Evolutionary conservation across 2,888 invertebrate genomes (phyloP), one percentile per base, ranked within the genome.

Genomic region (Drosophila fulvimacula): DNA sequence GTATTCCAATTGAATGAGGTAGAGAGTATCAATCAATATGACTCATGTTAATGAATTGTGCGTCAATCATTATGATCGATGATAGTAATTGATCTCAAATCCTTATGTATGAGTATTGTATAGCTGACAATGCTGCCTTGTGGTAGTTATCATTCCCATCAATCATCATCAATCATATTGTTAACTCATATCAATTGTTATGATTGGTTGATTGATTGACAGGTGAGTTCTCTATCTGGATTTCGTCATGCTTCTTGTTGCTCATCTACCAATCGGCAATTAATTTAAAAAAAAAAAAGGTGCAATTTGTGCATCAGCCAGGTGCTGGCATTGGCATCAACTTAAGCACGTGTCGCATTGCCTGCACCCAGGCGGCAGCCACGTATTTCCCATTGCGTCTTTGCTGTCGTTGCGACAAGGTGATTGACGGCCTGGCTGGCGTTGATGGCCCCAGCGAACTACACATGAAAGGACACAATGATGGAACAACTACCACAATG

Each of bases 391-490:
- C 52, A 24, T 38, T 34, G 32, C 44, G 51, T 21, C 10, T 11
- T 38, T 60, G 42, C 36, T 66, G 46, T 48, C 57, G 59, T 61
- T 72, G 53, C 21, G 53, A 39, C 27, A 61, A 55, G 49, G 49
- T 77, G 77, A 77, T 79, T 79, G 71, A 76, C 76, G 57, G 60
- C 76, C 17, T 53, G 44, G 53, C 51, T 58, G 36, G 60, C 58
- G 36, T 56, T 69, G 67, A 66, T 61, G 73, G 41, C 52, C 57
- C 44, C 63, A 44, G 52, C 53, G 69, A 55, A 44, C 67, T 38
- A 52, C 27, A 52, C 48, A 66, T 70, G 64, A 67, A 72, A 67
- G 81, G 69, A 73, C 73, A 76, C 73, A 71, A 63, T 77, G 75
- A 63, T 27, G 65, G 67, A 49, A 56, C 48, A 59, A 61, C 64